Conservation (phyloP, 2,797 vertebrate species). For the Tenualosa thibaudeaui region DNA sequence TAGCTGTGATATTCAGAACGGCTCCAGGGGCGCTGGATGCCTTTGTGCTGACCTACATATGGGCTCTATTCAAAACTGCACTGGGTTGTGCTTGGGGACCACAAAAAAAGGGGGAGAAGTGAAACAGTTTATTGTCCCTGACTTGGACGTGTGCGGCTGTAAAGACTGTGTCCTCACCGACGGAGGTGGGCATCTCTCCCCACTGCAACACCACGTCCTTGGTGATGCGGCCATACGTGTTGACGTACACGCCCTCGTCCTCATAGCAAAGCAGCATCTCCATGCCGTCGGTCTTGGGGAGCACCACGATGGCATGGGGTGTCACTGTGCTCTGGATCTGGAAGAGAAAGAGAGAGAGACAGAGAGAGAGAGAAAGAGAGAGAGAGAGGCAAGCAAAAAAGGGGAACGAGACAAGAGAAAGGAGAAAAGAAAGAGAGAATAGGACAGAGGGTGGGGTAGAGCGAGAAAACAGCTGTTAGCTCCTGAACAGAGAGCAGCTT, state of each 20-base stretch:
- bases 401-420: background rate
- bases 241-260: constrained; percentile 87
- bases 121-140: background rate
- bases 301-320: constrained; percentile 87
- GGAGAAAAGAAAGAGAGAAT: constrained; percentile 5
- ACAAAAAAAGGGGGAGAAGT: background rate
- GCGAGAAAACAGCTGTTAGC: background rate
- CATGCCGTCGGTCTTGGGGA: constrained; percentile 88
- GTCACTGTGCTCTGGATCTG: constrained; percentile 88
- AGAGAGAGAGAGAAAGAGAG: constrained; percentile 20
- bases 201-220: constrained; percentile 89
- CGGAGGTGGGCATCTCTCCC: constrained; percentile 90
- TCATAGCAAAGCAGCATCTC: constrained; percentile 90
- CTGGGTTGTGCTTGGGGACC: background rate
- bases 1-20: background rate
- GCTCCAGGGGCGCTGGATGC: background rate
- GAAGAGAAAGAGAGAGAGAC: constrained; percentile 34
- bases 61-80: background rate
- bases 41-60: background rate
- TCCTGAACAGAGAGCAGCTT: background rate
- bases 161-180: constrained; percentile 69
- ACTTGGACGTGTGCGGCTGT: background rate
- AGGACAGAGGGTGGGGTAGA: constrained; percentile 43
- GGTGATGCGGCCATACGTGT: constrained; percentile 86
- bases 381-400: background rate